phyloP scores from a whole-genome alignment of 2,888 invertebrate genomes.

The Cyaniris semiargus region DNA sequence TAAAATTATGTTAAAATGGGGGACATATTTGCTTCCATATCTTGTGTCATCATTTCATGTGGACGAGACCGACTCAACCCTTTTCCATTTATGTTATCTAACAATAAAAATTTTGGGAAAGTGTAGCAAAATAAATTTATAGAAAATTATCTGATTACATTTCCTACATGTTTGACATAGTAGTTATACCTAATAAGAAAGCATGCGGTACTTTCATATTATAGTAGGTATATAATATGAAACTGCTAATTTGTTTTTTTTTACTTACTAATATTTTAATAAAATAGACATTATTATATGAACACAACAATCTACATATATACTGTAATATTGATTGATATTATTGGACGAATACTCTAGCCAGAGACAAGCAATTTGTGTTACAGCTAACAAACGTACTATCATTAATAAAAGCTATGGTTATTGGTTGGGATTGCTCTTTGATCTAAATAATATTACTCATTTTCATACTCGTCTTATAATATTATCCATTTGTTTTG shows the following conservation, averaged over 20 bases:
- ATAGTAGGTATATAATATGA: too few species aligned
- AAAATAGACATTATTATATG: too few species aligned
- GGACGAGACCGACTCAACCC: neutral
- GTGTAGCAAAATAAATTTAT: neutral
- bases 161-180: neutral
- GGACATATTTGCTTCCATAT: slow-evolving; percentile 25
- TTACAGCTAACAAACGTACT: too few species aligned
- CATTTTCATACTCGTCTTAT: neutral
- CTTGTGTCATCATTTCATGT: slow-evolving; percentile 7
- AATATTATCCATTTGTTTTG: too few species aligned
- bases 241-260: too few species aligned
- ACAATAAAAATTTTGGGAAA: neutral
- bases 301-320: too few species aligned
- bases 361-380: too few species aligned
- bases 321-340: too few species aligned
- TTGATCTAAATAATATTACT: neutral
- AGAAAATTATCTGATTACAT: neutral
- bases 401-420: neutral
- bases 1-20: slow-evolving; percentile 27
- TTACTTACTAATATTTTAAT: too few species aligned
- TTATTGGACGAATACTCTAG: too few species aligned
- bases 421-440: neutral
- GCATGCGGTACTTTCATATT: too few species aligned
- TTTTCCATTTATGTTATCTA: neutral
- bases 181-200: too few species aligned